phyloP scores from a whole-genome alignment of 2,797 vertebrate species.

The Acanthurus lineatus region DNA sequence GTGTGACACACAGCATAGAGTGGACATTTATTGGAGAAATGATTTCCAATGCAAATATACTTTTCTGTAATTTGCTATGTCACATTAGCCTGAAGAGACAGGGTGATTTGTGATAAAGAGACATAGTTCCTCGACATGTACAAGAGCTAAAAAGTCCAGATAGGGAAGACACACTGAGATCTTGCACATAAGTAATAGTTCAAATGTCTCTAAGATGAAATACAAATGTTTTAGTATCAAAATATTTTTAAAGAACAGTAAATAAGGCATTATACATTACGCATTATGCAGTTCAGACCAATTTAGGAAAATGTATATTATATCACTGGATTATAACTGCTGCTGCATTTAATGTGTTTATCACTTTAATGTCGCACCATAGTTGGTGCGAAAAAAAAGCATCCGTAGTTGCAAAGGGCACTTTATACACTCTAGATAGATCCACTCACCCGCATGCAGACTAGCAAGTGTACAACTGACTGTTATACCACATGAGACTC shows the following conservation, averaged over 20 bases:
- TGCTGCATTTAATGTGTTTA: no score
- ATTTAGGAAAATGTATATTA: no score
- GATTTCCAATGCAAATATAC: constrained; percentile 58
- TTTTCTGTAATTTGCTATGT: accelerated
- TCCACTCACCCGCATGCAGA: not conserved
- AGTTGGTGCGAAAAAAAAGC: no score
- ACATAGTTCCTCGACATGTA: not conserved
- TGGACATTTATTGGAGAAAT: not conserved
- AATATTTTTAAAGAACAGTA: no score
- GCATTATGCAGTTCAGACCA: no score
- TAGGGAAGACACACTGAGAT: no score
- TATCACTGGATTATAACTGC: no score
- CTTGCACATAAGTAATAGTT: no score
- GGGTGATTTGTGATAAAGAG: not conserved
- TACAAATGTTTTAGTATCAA: no score
- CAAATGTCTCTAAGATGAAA: no score
- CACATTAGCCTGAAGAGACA: not conserved
- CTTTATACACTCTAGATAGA: not conserved
- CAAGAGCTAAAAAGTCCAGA: not conserved
- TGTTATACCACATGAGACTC: constrained; percentile 1
- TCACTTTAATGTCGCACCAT: no score
- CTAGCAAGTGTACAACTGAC: not conserved
- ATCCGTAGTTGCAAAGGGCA: not conserved
- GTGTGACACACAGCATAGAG: not conserved
- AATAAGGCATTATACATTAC: no score